Evolutionary conservation across 2,797 vertebrate genomes (phyloP).

Genomic region (Pampus argenteus): DNA sequence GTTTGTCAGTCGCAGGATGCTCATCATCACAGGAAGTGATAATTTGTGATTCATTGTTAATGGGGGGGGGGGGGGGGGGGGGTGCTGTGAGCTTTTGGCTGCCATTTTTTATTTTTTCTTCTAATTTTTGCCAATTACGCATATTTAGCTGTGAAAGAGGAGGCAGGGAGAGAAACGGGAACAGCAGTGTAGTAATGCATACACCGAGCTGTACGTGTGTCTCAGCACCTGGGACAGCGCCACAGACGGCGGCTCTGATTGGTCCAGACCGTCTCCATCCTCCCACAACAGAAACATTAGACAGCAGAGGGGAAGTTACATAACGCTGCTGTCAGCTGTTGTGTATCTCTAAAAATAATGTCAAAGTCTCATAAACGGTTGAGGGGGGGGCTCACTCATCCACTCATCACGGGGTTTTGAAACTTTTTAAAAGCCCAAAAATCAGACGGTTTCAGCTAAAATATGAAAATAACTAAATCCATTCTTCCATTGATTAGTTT

Average conservation of each 20-base stretch:
- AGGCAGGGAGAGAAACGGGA: too few species aligned
- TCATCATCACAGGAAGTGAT: slow-evolving; percentile 7
- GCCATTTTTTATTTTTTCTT: too few species aligned
- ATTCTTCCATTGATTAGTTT: slow-evolving; percentile 23
- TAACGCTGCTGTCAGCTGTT: slow-evolving; percentile 10
- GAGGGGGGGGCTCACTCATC: too few species aligned
- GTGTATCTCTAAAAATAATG: slow-evolving; percentile 4
- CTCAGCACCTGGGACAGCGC: slow-evolving; percentile 68
- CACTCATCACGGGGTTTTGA: not conserved
- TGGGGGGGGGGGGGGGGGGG: slow-evolving; percentile 6
- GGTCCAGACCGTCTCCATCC: slow-evolving; percentile 24
- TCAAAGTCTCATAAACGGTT: not conserved
- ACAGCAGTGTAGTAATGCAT: not conserved
- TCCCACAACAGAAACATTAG: slow-evolving; percentile 7
- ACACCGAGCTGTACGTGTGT: slow-evolving; percentile 2
- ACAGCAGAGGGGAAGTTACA: slow-evolving; percentile 19
- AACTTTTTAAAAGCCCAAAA: not conserved
- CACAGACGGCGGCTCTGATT: slow-evolving; percentile 32
- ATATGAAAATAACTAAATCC: not conserved
- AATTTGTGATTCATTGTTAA: slow-evolving; percentile 21
- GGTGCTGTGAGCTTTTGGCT: slow-evolving; percentile 1
- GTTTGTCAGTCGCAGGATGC: slow-evolving; percentile 2
- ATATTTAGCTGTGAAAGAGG: not conserved
- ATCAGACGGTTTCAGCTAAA: slow-evolving; percentile 14
- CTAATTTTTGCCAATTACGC: not conserved